Evolutionary conservation across 2,797 vertebrate species (phyloP), one percentile per base, ranked within the genome.

Genomic region (Ataeniobius toweri): DNA sequence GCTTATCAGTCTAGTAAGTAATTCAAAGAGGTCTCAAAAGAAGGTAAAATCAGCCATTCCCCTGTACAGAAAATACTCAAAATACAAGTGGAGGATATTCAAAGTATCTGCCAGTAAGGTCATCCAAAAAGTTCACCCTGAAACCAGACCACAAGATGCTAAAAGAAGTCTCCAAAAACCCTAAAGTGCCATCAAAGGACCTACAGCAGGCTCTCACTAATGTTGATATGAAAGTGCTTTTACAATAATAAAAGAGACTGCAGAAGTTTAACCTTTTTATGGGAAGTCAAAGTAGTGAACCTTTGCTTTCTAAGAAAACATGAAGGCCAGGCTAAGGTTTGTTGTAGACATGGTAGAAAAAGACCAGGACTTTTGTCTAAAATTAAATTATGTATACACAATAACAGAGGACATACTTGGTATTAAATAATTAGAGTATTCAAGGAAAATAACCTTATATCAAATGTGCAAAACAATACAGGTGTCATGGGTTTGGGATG

Each of bases 271-370:
- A 65, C 7, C 31, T 31, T 65, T 39, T 65, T 65, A 65, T 39
- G 31, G 31, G 16, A 39, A 22, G 61, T 65, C 31, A 65, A 65
- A 65, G 6, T 20, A 39, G 16, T 22, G 39, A 7, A 39, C 6
- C 31, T 39, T 65, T 39, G 7, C 16, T 65, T 6, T 39, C 61
- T 39, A 65, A 36, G 31, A 39, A 22, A 39, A 20, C 31, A 39
- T 65, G 61, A 65, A 65, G 61, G 61, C 61, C 61, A 65, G 31
- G 20, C 36, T 24, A 67, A 67, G 22, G 65, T 67, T 67, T 44
- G 36, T 39, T 44, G 22, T 24, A 24, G 63, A 24, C 5, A 10
- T 10, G 10, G 63, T 41, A 39, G 9, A 41, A 9, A 67, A 44
- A 67, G 20, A 67, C 31, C 61, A 65, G 31, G 28, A 41, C 8